Base-by-base conservation (phyloP, 2,888 invertebrate genomes). In the Cephus runcator region DNA sequence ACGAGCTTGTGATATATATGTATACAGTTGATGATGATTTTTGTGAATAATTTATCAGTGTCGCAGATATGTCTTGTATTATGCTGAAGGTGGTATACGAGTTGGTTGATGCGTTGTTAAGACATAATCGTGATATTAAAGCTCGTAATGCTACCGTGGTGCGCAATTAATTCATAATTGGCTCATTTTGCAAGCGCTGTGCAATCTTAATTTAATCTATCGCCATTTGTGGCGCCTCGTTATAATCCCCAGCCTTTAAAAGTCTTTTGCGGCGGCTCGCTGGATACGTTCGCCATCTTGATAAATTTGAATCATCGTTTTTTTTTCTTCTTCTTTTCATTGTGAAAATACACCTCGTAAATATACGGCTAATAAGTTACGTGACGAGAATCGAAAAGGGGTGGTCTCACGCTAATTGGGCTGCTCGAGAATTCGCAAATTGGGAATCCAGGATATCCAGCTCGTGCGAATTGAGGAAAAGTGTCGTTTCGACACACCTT, bases 141-240 rank as follows among this genome's bases (percentile, higher is more conserved):
- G 85, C 85, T 85, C 88, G 87, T 88, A 88, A 88, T 85, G 88
- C 88, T 89, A 89, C 88, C 85, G 88, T 85, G 85, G 84, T 77
- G 83, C 81, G 86, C 88, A 91, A 91, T 91, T 91, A 91, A 91
- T 90, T 90, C 87, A 89, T 91, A 91, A 91, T 91, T 91, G 90
- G 90, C 89, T 88, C 88, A 89, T 90, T 90, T 87, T 82, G 86
- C 88, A 85, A 86, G 86, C 88, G 87, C 86, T 83, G 82, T 85
- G 85, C 88, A 90, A 91, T 91, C 91, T 91, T 90, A 91, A 91
- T 91, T 91, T 88, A 91, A 91, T 91, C 90, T 91, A 91, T 90
- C 89, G 90, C 89, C 88, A 87, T 89, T 89, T 83, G 85, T 84
- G 86, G 86, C 85, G 86, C 88, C 88, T 90, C 87, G 87, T 90